Percentiles rank a stretch among this genome's conserved stretches.
These are phyloP conservation scores for Apis mellifera DNA, from an alignment of 1,140 invertebrate species.

Conservation along the genomic window DNA sequence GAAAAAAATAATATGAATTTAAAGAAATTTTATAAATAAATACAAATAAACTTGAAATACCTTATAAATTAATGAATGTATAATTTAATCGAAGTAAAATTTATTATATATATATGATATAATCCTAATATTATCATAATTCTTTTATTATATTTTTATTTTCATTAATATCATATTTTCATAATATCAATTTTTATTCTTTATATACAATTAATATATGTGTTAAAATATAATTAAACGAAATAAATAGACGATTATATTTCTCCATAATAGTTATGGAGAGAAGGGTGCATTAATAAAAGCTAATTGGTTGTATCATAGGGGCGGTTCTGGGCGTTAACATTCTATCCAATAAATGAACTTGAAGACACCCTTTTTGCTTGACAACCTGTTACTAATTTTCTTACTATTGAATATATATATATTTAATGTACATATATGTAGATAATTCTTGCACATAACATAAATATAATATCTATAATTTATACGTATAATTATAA, in stretches of 20 bases:
- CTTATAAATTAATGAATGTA: too few species aligned
- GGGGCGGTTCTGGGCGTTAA: not conserved
- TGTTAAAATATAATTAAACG: not conserved
- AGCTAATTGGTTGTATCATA: not conserved
- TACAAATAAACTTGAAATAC: too few species aligned
- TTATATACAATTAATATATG: too few species aligned
- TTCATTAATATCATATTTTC: not conserved
- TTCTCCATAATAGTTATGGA: not conserved
- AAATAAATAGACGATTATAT: not conserved
- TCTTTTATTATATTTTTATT: not conserved
- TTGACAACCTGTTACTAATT: not conserved
- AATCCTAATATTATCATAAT: not conserved
- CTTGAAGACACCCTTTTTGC: not conserved
- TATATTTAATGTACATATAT: too few species aligned
- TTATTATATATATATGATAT: not conserved
- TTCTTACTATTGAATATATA: not conserved
- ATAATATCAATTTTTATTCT: not conserved
- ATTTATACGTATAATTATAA: too few species aligned
- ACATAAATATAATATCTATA: too few species aligned
- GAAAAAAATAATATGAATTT: too few species aligned
- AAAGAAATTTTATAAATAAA: too few species aligned
- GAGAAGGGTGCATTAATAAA: not conserved
- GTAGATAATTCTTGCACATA: too few species aligned
- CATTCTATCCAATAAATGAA: conserved; percentile 1
- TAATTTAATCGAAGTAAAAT: too few species aligned